Evolutionary conservation across 2,888 invertebrate genomes (phyloP).

Genomic region (Resseliella maxima): DNA sequence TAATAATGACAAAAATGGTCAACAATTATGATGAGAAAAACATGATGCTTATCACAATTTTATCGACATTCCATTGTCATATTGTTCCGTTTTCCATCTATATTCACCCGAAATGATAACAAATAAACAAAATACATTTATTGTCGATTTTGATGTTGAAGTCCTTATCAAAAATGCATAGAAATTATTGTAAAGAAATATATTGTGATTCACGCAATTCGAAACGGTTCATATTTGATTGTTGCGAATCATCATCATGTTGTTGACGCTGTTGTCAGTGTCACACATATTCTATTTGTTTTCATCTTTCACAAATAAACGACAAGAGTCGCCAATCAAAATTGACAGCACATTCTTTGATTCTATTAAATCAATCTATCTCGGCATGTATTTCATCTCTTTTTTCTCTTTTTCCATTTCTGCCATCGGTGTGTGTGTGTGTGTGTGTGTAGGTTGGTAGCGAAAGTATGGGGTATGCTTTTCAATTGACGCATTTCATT

Average conservation of each 20-base stretch:
- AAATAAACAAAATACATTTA: neutral
- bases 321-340: slow-evolving; percentile 44
- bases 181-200: neutral
- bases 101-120: neutral
- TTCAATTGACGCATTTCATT: slow-evolving; percentile 5
- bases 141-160: neutral
- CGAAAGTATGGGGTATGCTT: too few relatives aligned
- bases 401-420: neutral
- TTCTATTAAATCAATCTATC: slow-evolving; percentile 43
- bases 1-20: neutral
- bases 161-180: slow-evolving; percentile 44
- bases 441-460: neutral
- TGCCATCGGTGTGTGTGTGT: neutral
- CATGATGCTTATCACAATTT: neutral
- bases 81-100: slow-evolving; percentile 21
- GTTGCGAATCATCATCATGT: neutral
- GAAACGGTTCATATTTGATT: neutral
- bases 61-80: neutral
- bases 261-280: neutral
- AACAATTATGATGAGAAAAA: neutral
- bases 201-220: neutral
- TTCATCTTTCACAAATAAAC: slow-evolving; percentile 30
- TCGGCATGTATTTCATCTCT: neutral
- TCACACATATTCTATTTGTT: slow-evolving; percentile 35
- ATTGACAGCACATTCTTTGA: slow-evolving; percentile 33